These are phyloP conservation scores for Rhinoptilus africanus DNA, from an alignment of 2,113 vertebrate genomes.

Conservation along the genomic window DNA sequence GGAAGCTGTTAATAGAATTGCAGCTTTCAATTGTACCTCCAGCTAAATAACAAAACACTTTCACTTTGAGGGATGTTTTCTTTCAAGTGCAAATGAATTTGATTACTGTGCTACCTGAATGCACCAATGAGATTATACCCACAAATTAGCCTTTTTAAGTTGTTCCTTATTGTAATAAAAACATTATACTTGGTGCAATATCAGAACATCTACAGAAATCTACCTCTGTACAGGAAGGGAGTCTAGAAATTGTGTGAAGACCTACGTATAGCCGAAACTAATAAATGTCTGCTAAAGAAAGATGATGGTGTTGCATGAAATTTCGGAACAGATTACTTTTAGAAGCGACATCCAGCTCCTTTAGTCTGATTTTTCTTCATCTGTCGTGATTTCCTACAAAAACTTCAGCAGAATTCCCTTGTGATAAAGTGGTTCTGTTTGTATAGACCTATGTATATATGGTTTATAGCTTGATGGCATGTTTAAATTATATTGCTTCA, in stretches of 20 bases:
- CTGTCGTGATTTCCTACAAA: neutral
- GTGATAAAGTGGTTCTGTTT: constrained; percentile 15
- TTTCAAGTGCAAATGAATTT: neutral
- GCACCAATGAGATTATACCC: neutral
- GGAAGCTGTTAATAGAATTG: neutral
- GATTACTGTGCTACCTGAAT: neutral
- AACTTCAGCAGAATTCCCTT: neutral
- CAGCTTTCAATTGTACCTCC: neutral
- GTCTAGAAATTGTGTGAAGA: neutral
- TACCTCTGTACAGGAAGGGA: constrained; percentile 42
- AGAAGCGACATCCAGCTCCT: neutral
- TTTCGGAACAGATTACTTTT: neutral
- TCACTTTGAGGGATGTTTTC: neutral
- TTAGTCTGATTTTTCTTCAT: neutral
- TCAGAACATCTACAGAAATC: constrained; percentile 30
- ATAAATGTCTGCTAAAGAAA: neutral
- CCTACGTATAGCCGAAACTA: neutral
- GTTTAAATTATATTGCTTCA: constrained; percentile 56
- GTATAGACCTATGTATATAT: constrained; percentile 57
- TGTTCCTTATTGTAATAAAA: neutral
- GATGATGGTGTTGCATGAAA: neutral
- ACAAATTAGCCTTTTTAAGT: neutral
- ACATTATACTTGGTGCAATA: constrained; percentile 3
- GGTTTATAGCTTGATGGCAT: constrained; percentile 36
- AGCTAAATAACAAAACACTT: neutral